Percentiles rank a stretch among this genome's conserved stretches.
Evolutionary conservation across 2,113 vertebrate genomes (phyloP).

Genomic region (Nycticorax nycticorax): DNA sequence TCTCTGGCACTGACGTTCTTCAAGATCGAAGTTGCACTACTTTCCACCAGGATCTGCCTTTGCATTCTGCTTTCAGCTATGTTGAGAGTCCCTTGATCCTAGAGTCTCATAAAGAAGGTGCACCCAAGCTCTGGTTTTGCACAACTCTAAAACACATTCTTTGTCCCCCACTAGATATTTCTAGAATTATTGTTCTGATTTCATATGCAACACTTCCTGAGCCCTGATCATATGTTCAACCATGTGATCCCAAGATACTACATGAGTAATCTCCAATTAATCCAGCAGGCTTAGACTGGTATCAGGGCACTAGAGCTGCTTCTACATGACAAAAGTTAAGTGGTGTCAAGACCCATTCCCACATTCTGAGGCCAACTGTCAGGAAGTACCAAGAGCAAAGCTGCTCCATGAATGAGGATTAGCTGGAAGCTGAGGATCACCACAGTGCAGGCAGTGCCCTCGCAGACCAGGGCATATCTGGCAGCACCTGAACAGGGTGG

Average conservation of each 20-base stretch:
- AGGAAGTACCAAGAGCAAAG: background rate
- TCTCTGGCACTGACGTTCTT: background rate
- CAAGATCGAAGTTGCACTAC: background rate
- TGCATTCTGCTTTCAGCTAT: background rate
- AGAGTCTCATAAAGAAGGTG: background rate
- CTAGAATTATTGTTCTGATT: background rate
- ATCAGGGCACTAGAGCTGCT: background rate
- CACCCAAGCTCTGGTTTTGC: background rate
- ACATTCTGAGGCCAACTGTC: background rate
- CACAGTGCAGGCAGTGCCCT: background rate
- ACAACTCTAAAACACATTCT: background rate
- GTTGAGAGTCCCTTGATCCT: background rate
- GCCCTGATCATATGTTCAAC: background rate
- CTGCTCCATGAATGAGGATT: background rate
- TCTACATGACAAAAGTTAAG: background rate
- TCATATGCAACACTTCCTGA: background rate
- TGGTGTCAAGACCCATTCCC: background rate
- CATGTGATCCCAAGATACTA: background rate
- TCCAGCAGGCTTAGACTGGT: background rate
- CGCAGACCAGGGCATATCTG: background rate
- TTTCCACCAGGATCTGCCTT: background rate
- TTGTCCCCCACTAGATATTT: background rate
- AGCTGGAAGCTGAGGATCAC: background rate
- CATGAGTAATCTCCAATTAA: background rate
- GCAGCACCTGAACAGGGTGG: background rate